A percentile compares a stretch with the other conserved stretches of the same genome.
These are phyloP conservation scores for Andricus grossulariae DNA, from an alignment of 1,140 invertebrate species.

Conservation along the genomic window DNA sequence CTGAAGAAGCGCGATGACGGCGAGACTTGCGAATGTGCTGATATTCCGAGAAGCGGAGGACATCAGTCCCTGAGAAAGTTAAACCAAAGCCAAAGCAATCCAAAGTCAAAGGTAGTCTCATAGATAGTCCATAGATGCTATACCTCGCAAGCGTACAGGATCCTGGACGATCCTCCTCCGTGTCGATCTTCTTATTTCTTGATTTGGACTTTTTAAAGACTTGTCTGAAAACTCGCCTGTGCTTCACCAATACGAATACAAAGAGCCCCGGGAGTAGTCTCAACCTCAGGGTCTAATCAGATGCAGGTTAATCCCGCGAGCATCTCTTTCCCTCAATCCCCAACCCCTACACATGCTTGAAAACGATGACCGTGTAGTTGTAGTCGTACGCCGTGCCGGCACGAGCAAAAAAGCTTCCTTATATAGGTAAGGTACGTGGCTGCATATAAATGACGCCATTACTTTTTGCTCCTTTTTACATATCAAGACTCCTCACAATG, in stretches of 20 bases:
- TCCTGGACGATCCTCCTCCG: slow-evolving; percentile 5
- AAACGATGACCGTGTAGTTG: slow-evolving; percentile 18
- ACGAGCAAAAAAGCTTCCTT: slow-evolving; percentile 25
- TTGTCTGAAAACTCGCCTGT: slow-evolving; percentile 13
- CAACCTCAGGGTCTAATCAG: slow-evolving; percentile 27
- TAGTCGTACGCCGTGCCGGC: background rate
- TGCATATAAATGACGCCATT: slow-evolving; percentile 27
- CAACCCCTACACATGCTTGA: slow-evolving; percentile 1
- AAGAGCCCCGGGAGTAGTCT: slow-evolving; percentile 17
- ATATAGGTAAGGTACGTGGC: slow-evolving; percentile 14
- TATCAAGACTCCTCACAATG: slow-evolving; percentile 10
- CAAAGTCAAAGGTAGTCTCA: too few species aligned
- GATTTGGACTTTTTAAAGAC: slow-evolving; percentile 22
- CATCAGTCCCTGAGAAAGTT: slow-evolving; percentile 28
- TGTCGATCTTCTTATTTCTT: slow-evolving; percentile 27
- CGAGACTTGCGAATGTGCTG: slow-evolving; percentile 16
- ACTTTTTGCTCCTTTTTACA: slow-evolving; percentile 21
- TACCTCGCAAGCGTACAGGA: background rate
- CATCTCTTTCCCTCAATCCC: slow-evolving; percentile 19
- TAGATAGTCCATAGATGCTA: background rate
- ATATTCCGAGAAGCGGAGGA: slow-evolving; percentile 21
- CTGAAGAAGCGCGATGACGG: slow-evolving; percentile 20
- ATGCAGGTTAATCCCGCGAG: slow-evolving; percentile 30
- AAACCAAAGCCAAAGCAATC: background rate
- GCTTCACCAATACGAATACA: slow-evolving; percentile 28